Evolutionary conservation across 1,140 invertebrate genomes (phyloP).

Genomic region (Adelges cooleyi): DNA sequence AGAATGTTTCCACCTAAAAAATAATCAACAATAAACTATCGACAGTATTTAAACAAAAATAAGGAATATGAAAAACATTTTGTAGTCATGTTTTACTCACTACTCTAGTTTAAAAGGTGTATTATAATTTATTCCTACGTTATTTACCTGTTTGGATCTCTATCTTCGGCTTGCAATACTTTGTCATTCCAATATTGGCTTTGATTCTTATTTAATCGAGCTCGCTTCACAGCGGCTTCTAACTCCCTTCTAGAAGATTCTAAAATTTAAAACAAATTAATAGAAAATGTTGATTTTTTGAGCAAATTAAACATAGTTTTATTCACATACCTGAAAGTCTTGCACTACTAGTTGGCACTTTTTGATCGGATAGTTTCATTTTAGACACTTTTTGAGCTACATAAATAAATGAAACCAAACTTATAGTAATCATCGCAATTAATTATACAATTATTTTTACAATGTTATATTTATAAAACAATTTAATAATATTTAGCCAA

Average conservation of each 20-base stretch:
- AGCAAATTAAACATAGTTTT: neutral
- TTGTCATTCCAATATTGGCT: constrained; percentile 71
- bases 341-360: constrained; percentile 5
- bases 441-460: too few relatives aligned
- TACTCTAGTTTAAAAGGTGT: too few relatives aligned
- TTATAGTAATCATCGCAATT: too few relatives aligned
- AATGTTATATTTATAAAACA: too few relatives aligned
- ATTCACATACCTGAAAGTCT: constrained; percentile 2
- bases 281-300: too few relatives aligned
- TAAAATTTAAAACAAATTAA: constrained; percentile 29
- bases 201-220: constrained; percentile 49
- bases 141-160: constrained; percentile 59
- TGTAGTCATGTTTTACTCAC: too few relatives aligned
- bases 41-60: too few relatives aligned
- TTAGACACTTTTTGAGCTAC: constrained; percentile 17
- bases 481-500: too few relatives aligned
- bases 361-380: constrained; percentile 17
- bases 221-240: constrained; percentile 73
- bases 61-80: too few relatives aligned
- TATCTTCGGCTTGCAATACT: constrained; percentile 66
- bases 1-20: constrained; percentile 72
- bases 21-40: too few relatives aligned
- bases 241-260: constrained; percentile 51
- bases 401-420: too few relatives aligned
- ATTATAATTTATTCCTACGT: too few relatives aligned